phyloP scores from a whole-genome alignment of 2,797 vertebrate genomes.

The Channa striata region DNA sequence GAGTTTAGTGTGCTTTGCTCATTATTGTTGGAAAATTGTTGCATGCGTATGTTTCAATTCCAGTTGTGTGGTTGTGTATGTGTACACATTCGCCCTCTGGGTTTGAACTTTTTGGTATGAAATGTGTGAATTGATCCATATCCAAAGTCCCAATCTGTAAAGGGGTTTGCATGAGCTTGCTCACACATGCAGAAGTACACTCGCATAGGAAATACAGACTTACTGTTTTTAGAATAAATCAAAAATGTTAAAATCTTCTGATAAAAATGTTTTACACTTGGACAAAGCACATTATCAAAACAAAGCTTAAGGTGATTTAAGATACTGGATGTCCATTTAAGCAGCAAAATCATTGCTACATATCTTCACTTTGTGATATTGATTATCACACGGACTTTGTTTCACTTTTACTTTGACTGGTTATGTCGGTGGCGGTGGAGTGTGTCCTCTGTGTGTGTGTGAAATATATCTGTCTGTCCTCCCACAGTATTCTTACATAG shows the following conservation, averaged over 20 bases:
- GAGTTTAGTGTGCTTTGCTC: slow-evolving; percentile 26
- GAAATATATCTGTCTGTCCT: slow-evolving; percentile 45
- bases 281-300: neutral
- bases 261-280: no score
- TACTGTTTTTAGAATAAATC: no score
- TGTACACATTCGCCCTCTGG: slow-evolving; percentile 31
- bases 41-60: slow-evolving; percentile 21
- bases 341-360: neutral
- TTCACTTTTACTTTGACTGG: neutral
- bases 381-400: neutral
- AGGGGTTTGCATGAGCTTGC: slow-evolving; percentile 21
- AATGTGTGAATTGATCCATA: slow-evolving; percentile 76
- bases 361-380: slow-evolving; percentile 3
- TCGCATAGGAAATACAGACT: neutral
- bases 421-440: neutral
- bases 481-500: slow-evolving; percentile 37
- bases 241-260: neutral
- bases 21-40: slow-evolving; percentile 11
- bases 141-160: slow-evolving; percentile 42
- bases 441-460: slow-evolving; percentile 8
- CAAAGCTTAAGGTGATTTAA: neutral
- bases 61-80: slow-evolving; percentile 12
- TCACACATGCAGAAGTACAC: neutral
- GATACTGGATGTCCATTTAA: neutral
- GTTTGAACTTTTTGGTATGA: slow-evolving; percentile 69